phyloP scores from a whole-genome alignment of 2,113 vertebrate genomes.

The Mirounga angustirostris region DNA sequence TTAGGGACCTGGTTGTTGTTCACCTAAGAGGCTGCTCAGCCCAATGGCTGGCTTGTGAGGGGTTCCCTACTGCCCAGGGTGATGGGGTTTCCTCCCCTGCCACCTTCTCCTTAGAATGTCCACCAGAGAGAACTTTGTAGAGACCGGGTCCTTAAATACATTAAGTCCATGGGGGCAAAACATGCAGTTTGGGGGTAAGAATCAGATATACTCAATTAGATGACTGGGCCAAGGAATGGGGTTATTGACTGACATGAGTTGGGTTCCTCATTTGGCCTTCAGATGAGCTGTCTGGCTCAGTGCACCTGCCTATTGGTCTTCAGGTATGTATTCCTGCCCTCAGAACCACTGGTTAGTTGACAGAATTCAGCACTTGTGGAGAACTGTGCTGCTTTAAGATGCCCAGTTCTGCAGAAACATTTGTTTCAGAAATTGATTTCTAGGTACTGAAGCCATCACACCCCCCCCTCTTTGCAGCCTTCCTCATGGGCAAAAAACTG shows the following conservation, averaged over 20 bases:
- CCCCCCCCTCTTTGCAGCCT: neutral
- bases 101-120: neutral
- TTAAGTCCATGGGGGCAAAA: neutral
- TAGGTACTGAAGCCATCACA: neutral
- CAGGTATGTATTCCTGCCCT: neutral
- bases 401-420: neutral
- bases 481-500: neutral
- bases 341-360: neutral
- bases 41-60: fast-evolving
- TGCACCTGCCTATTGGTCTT: neutral
- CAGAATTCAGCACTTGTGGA: neutral
- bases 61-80: neutral
- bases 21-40: neutral
- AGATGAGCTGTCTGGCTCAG: neutral
- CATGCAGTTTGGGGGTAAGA: neutral
- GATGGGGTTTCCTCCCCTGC: neutral
- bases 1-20: no score
- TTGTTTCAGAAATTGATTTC: constrained; percentile 40
- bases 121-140: neutral
- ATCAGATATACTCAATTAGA: neutral
- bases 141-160: neutral
- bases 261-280: neutral
- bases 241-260: neutral
- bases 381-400: neutral
- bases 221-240: neutral